These are phyloP conservation scores for Euglossa dilemma DNA, from an alignment of 1,140 invertebrate species.

Conservation along the genomic window DNA sequence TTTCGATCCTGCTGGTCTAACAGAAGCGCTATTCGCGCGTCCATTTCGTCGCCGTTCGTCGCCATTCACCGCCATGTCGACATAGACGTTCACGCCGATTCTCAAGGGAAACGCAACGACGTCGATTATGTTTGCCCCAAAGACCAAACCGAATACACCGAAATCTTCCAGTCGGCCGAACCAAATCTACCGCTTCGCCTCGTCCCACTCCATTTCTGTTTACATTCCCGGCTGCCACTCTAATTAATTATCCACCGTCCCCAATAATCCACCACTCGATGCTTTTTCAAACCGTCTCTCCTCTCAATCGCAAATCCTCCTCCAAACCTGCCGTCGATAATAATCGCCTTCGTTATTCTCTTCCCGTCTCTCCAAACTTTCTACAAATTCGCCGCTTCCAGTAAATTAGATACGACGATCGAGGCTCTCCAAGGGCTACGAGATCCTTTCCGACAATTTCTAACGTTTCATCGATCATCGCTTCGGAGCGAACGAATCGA, in stretches of 20 bases:
- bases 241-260: conserved; percentile 72
- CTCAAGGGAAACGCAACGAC: conserved; percentile 65
- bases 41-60: conserved; percentile 50
- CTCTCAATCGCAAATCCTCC: background rate
- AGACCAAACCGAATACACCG: conserved; percentile 55
- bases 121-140: conserved; percentile 72
- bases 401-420: too few species aligned
- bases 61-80: conserved; percentile 25
- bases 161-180: conserved; percentile 50
- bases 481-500: too few species aligned
- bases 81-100: conserved; percentile 39
- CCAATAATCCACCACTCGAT: conserved; percentile 58
- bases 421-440: too few species aligned
- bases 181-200: conserved; percentile 25
- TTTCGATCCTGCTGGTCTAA: conserved; percentile 11
- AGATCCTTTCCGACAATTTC: too few species aligned
- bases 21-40: conserved; percentile 40
- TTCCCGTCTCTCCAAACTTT: background rate
- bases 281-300: conserved; percentile 10
- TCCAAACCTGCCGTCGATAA: background rate
- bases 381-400: too few species aligned
- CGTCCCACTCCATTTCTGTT: conserved; percentile 60
- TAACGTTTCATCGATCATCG: too few species aligned
- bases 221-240: conserved; percentile 67
- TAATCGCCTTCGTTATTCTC: background rate